Base-by-base conservation (phyloP, 2,888 invertebrate species). In the Drosophila paramelanica region DNA sequence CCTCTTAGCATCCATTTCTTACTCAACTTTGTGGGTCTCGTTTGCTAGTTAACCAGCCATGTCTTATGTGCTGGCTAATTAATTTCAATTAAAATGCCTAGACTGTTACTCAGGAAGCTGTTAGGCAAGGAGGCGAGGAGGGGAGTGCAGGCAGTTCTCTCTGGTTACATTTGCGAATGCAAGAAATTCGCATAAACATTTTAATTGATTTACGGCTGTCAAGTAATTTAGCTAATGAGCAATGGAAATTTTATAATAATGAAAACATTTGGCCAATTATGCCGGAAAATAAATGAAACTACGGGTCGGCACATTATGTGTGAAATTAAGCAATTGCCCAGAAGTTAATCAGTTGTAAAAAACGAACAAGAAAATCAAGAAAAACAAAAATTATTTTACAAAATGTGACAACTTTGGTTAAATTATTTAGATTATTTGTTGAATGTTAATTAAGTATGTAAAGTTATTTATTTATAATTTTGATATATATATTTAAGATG, bases 51-150 rank as follows among this genome's bases (percentile, higher is more conserved):
- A 73, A 73, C 77, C 77, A 77, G 66, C 69, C 77, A 77, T 79
- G 77, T 79, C 79, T 79, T 70, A 79, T 79, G 74, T 74, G 79
- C 71, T 69, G 79, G 68, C 77, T 86, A 84, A 84, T 84, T 86
- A 84, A 86, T 83, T 86, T 84, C 87, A 86, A 84, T 86, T 84
- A 84, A 83, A 86, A 86, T 86, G 84, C 83, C 80, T 83, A 83
- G 84, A 79, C 83, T 64, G 49, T 75, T 79, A 58, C 82, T 62
- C 77, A 74, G 65, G 25, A 25, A 17, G 23, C 38, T 39, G 10
- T 31, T 14, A 3, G 31, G 31, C 31, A 2, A 7, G 6, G 27
- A 7, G 31, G 0, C 2, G 8, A 8, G 31, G 8, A 31, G 31
- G 10, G 31, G 10, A 31, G 31, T 31, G 27, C 27, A 0, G 27